phyloP scores from a whole-genome alignment of 2,113 vertebrate species.

The Oryzias woworae region DNA sequence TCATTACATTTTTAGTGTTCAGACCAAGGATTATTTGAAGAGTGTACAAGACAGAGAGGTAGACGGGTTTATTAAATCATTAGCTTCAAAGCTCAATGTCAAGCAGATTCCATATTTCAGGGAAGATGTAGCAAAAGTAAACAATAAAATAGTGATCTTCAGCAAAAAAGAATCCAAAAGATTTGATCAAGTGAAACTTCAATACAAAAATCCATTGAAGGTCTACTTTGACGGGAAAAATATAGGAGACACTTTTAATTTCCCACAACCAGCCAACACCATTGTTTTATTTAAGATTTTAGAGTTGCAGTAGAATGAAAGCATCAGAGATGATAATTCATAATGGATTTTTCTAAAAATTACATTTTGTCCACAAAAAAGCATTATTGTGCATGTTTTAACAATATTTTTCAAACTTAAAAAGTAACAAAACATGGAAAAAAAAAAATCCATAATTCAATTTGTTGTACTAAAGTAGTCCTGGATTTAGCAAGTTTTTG shows the following conservation, averaged over 20 bases:
- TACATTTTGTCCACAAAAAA: too few species aligned
- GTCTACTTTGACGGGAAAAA: not conserved
- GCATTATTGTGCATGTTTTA: too few species aligned
- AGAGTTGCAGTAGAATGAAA: too few species aligned
- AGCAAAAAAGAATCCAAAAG: conserved; percentile 2
- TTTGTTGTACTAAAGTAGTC: too few species aligned
- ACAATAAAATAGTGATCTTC: conserved; percentile 47
- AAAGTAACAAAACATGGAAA: too few species aligned
- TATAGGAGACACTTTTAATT: conserved; percentile 2
- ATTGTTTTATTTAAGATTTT: too few species aligned
- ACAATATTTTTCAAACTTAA: too few species aligned
- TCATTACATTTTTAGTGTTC: conserved; percentile 99
- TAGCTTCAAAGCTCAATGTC: conserved; percentile 85
- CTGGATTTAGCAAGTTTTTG: too few species aligned
- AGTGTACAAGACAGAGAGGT: conserved; percentile 56
- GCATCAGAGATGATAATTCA: too few species aligned
- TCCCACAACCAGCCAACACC: not conserved
- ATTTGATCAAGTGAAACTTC: conserved; percentile 37
- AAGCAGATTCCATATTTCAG: conserved; percentile 78
- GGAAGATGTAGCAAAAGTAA: conserved; percentile 48
- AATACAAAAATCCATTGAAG: conserved; percentile 26
- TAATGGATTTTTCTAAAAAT: too few species aligned
- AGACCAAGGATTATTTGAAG: conserved; percentile 95
- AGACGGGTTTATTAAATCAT: conserved; percentile 92
- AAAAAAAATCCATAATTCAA: too few species aligned